Conservation (phyloP, 2,797 vertebrate genomes). For the Notolabrus celidotus region DNA sequence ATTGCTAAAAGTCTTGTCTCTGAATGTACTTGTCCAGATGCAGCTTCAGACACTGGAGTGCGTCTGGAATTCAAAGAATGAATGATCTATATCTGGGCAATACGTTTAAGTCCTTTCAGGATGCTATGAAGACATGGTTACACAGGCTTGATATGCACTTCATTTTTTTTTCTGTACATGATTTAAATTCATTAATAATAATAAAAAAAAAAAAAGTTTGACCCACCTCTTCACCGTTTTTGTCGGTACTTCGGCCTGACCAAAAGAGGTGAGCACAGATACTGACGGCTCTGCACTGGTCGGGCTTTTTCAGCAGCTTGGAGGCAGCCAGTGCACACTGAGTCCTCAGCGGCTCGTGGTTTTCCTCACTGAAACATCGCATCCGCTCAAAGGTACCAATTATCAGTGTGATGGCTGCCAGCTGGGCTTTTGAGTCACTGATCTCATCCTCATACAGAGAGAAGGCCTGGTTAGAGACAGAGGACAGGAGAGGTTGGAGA, state of each 20-base stretch:
- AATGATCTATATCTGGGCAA: too few relatives aligned
- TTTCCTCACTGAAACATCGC: conserved; percentile 98
- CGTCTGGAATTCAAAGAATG: too few relatives aligned
- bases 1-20: too few relatives aligned
- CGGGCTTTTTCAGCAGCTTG: conserved; percentile 97
- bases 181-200: too few relatives aligned
- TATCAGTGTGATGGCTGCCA: conserved; percentile 98
- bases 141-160: too few relatives aligned
- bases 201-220: too few relatives aligned
- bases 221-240: conserved; percentile 94
- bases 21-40: too few relatives aligned
- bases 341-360: conserved; percentile 96
- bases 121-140: too few relatives aligned
- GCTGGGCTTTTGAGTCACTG: conserved; percentile 98
- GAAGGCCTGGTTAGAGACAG: conserved; percentile 86
- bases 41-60: too few relatives aligned
- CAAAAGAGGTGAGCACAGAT: conserved; percentile 98
- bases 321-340: conserved; percentile 97
- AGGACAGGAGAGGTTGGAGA: too few relatives aligned
- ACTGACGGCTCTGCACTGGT: conserved; percentile 97
- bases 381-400: conserved; percentile 98
- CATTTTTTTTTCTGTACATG: too few relatives aligned
- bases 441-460: conserved; percentile 99
- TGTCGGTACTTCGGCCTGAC: conserved; percentile 97
- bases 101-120: too few relatives aligned